Evolutionary conservation across 1,140 invertebrate genomes (phyloP).

Genomic region (Brachionus plicatilis): DNA sequence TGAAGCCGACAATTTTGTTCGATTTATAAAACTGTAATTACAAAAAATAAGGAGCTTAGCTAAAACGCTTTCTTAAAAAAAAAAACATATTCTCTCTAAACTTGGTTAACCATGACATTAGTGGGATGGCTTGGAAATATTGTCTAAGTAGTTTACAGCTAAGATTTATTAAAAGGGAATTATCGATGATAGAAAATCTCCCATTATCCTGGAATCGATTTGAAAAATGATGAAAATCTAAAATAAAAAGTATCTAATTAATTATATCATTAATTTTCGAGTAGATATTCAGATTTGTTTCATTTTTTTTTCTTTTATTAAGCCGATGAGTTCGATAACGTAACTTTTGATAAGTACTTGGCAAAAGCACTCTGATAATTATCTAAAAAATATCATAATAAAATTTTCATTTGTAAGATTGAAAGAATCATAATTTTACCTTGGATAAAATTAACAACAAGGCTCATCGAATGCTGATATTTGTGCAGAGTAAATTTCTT

Average conservation of each 20-base stretch:
- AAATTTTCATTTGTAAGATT: background rate
- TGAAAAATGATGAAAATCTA: background rate
- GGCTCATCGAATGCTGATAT: background rate
- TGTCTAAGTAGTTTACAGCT: background rate
- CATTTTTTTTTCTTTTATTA: background rate
- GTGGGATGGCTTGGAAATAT: background rate
- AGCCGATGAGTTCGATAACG: background rate
- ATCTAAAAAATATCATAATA: background rate
- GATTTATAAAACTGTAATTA: background rate
- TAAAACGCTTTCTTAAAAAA: background rate
- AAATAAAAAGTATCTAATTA: conserved; percentile 3
- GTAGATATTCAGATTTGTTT: background rate
- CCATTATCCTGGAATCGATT: background rate
- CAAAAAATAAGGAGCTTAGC: background rate
- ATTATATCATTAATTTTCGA: background rate
- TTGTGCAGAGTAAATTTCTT: background rate
- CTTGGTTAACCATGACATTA: background rate
- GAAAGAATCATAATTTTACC: background rate
- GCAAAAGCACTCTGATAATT: background rate
- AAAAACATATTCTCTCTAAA: background rate
- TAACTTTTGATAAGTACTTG: background rate
- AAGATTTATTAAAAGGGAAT: background rate
- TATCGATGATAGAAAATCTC: background rate
- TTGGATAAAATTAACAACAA: background rate
- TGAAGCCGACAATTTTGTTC: background rate